Base-by-base conservation (phyloP, 1,140 invertebrate species). In the Achatina immaculata region DNA sequence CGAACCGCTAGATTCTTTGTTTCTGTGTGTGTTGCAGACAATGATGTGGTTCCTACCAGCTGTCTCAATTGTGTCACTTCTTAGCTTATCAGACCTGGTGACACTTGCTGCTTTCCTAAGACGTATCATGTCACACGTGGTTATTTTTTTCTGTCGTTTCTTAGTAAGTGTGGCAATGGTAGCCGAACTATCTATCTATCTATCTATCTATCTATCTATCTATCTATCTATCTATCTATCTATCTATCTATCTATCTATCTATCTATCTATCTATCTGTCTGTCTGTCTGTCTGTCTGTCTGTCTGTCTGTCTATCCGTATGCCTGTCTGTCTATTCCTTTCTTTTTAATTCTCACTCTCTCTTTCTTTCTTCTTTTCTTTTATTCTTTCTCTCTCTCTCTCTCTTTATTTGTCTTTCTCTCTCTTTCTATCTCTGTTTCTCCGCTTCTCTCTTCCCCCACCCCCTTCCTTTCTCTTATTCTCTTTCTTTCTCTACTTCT, bases 381-480 rank as follows among this genome's bases (percentile, higher is more conserved):
- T 78, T 19, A 65, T 6, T 66, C 55, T 65, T 9, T 78, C 55
- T 43, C 40, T 79, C n/a, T 71, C 19, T 79, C 6, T 66, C 4
- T 66, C 58, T 78, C 21, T 78, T 16, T 66, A 28, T 66, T 38
- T 69, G 36, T 71, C 42, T 69, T 38, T 43, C 42, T 73, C 45
- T 73, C 28, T 72, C 68, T 72, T 34, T 74, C 28, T 79, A 14
- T 69, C 77, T 43, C 40, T 79, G 28, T 68, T 38, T 79, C 77
- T 79, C 65, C 66, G 38, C 42, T 36, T 79, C 42, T 79, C 65
- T 69, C 78, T 71, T 38, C 38, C 66, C 48, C 42, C 2, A 40
- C 21, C 78, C 21, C 65, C 48, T n/a, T 51, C 66, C 48, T 43
- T 55, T n/a, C 31, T 66, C 31, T 66, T 9, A 43, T 9, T 66